phyloP scores from a whole-genome alignment of 2,797 vertebrate genomes.

The Malacoraja senta region DNA sequence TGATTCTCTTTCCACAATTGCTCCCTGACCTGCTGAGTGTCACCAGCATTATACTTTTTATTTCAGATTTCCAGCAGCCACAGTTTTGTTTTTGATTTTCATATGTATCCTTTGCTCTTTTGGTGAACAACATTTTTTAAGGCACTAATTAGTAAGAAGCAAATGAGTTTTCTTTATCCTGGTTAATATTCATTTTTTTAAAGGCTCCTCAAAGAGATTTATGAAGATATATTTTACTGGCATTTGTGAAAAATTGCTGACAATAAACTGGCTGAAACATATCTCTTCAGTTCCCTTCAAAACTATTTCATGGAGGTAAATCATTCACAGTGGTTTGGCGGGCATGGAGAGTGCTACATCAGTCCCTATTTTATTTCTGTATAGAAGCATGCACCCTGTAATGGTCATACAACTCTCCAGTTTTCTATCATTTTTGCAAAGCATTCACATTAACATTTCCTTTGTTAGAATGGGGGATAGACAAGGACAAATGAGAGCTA shows the following conservation, averaged over 20 bases:
- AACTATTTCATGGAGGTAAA: neutral
- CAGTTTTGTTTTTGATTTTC: too few relatives aligned
- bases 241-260: neutral
- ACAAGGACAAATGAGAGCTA: neutral
- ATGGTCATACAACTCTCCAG: neutral
- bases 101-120: neutral
- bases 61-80: too few relatives aligned
- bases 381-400: neutral
- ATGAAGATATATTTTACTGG: neutral
- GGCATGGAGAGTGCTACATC: neutral
- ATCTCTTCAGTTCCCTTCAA: neutral
- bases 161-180: neutral
- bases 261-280: neutral
- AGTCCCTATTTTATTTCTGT: neutral
- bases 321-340: neutral
- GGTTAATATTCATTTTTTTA: neutral
- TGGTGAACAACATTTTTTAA: neutral
- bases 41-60: too few relatives aligned
- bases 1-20: too few relatives aligned
- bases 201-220: neutral
- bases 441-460: neutral
- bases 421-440: neutral
- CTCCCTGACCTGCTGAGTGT: too few relatives aligned
- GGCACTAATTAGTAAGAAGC: neutral
- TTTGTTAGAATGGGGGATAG: neutral